phyloP scores from a whole-genome alignment of 2,888 invertebrate species.

The Cataglyphis albicans region DNA sequence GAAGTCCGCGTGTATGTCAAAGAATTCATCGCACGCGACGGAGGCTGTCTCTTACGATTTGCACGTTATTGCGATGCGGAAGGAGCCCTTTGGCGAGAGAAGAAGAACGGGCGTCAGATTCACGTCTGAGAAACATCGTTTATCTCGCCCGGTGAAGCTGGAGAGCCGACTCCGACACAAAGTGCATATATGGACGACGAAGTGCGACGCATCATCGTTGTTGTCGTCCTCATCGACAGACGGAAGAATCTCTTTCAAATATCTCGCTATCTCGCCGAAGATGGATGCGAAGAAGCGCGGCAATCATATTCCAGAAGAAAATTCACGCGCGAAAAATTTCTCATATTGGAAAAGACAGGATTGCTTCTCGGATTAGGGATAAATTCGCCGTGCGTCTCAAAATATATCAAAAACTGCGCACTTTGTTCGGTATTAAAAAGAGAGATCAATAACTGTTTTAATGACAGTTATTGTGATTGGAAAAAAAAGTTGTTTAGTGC shows the following conservation, averaged over 20 bases:
- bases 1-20: slow-evolving; percentile 27
- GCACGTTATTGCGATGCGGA: slow-evolving; percentile 41
- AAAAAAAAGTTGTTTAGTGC: neutral
- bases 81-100: slow-evolving; percentile 12
- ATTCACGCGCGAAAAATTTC: slow-evolving; percentile 24
- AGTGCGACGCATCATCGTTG: slow-evolving; percentile 14
- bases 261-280: slow-evolving; percentile 20
- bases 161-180: slow-evolving; percentile 15
- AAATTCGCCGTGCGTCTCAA: neutral
- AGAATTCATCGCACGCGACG: slow-evolving; percentile 10
- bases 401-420: neutral
- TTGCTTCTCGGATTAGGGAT: neutral
- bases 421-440: neutral
- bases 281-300: neutral
- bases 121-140: slow-evolving; percentile 32
- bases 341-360: neutral
- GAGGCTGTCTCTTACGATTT: slow-evolving; percentile 43
- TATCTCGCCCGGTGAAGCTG: slow-evolving; percentile 3
- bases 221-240: slow-evolving; percentile 12
- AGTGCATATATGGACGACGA: slow-evolving; percentile 30
- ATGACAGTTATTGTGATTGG: neutral
- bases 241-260: slow-evolving; percentile 12
- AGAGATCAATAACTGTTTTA: neutral
- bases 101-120: slow-evolving; percentile 1
- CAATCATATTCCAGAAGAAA: slow-evolving; percentile 9